A percentile compares a stretch with the other conserved stretches of the same genome.
Conservation (phyloP, 2,797 vertebrate species). For the Chrysocyon brachyurus region DNA sequence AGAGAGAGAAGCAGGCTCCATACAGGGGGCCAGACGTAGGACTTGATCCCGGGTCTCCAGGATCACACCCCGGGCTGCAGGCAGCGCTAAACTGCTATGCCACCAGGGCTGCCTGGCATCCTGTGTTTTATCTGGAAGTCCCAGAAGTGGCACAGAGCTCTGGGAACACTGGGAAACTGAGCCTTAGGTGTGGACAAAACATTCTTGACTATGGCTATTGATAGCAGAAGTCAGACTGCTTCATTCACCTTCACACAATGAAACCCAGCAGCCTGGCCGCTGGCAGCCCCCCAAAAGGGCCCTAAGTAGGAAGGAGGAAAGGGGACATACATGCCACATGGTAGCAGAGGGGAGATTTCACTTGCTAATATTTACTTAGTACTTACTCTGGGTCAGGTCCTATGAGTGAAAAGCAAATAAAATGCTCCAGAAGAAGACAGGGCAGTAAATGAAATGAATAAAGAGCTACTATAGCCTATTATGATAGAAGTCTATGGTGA, state of each 20-base stretch:
- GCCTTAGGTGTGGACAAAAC: background rate
- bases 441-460: background rate
- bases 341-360: background rate
- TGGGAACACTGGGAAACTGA: background rate
- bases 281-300: background rate
- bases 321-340: background rate
- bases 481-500: background rate
- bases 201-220: background rate
- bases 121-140: background rate
- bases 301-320: background rate
- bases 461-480: background rate
- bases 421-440: background rate
- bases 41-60: too few species aligned
- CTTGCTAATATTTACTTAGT: background rate
- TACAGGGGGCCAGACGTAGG: too few species aligned
- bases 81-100: fast-evolving
- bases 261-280: background rate
- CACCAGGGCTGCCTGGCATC: too few species aligned
- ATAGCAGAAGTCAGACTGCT: background rate
- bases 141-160: background rate
- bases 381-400: background rate
- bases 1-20: too few species aligned
- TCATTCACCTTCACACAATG: background rate
- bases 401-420: background rate
- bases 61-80: too few species aligned